phyloP scores from a whole-genome alignment of 1,140 invertebrate genomes.

The Physella acuta region DNA sequence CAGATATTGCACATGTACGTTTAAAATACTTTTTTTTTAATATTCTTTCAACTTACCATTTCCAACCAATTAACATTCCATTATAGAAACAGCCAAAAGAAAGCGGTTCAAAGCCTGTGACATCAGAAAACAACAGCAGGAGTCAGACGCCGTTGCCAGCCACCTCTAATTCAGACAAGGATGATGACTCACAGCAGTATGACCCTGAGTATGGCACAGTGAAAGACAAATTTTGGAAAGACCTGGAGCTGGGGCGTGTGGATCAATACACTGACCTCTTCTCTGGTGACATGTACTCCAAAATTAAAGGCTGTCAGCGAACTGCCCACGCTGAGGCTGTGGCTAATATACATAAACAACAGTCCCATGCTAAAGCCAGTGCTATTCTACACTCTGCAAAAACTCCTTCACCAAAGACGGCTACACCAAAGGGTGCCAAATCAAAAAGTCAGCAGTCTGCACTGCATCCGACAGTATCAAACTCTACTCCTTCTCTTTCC shows the following conservation, averaged over 20 bases:
- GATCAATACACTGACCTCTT: constrained; percentile 4
- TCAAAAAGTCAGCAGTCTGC: constrained; percentile 6
- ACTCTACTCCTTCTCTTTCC: neutral
- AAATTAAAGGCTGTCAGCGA: constrained; percentile 21
- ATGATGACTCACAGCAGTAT: constrained; percentile 2
- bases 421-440: neutral
- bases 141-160: neutral
- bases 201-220: constrained; percentile 14
- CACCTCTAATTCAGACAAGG: neutral
- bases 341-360: constrained; percentile 20
- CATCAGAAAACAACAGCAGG: too few species aligned
- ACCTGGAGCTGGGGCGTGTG: constrained; percentile 17
- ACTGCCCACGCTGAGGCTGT: constrained; percentile 24
- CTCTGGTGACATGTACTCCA: constrained; percentile 25
- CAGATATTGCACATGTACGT: too few species aligned
- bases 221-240: constrained; percentile 26
- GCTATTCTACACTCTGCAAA: neutral
- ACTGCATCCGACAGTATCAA: too few species aligned
- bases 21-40: too few species aligned
- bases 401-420: neutral
- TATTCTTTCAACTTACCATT: too few species aligned
- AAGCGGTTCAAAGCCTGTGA: too few species aligned
- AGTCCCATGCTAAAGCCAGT: constrained; percentile 4
- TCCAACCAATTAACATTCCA: too few species aligned
- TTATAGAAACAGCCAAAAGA: too few species aligned